These are phyloP conservation scores for Muraenolepis orangiensis DNA, from an alignment of 2,797 vertebrate genomes.

Conservation along the genomic window DNA sequence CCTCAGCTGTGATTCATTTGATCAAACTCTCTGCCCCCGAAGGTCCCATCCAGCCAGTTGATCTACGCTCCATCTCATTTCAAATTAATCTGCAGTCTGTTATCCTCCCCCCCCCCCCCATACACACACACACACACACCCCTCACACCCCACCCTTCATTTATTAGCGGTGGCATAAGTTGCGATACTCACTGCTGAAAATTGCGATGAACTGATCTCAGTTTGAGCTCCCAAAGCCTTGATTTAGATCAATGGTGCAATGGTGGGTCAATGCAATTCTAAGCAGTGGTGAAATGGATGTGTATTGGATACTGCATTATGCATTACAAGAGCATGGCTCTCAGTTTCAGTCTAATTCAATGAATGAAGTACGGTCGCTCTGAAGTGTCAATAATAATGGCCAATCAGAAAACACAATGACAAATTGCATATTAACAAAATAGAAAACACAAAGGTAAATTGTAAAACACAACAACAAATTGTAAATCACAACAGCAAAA, in stretches of 20 bases:
- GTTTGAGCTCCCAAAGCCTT: not conserved
- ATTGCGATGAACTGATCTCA: not conserved
- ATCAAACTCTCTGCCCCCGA: not conserved
- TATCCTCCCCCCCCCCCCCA: not conserved
- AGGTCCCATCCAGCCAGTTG: not conserved
- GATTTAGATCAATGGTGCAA: not conserved
- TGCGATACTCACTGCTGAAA: not conserved
- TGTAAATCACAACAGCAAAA: too few species aligned
- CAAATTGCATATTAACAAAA: too few species aligned
- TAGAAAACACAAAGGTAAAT: too few species aligned
- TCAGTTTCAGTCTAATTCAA: not conserved
- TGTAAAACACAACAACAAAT: too few species aligned
- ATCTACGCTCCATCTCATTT: not conserved
- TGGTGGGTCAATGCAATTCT: not conserved
- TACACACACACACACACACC: too few species aligned
- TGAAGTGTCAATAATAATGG: too few species aligned
- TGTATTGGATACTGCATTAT: not conserved
- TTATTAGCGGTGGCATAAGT: not conserved
- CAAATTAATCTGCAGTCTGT: not conserved
- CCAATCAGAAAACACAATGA: too few species aligned
- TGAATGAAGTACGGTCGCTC: conserved; percentile 3
- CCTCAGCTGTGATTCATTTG: not conserved
- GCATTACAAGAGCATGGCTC: not conserved
- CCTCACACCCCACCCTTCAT: not conserved
- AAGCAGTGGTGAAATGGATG: not conserved